Evolutionary conservation across 1,140 invertebrate genomes (phyloP).

Genomic region (Drosophila fuyamai): DNA sequence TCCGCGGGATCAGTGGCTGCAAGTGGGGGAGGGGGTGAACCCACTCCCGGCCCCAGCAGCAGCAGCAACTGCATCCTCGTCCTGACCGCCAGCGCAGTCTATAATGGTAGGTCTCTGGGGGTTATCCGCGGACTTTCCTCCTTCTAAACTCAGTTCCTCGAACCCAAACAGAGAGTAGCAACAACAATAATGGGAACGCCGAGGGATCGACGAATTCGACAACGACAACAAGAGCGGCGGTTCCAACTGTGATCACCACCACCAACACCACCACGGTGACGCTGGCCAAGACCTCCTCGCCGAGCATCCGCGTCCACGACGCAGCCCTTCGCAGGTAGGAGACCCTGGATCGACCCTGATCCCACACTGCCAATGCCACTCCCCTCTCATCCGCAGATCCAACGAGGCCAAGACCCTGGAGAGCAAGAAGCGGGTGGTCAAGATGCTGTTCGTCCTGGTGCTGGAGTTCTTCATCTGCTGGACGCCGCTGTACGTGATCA

Average conservation of each 20-base stretch:
- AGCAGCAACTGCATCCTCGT: constrained; percentile 61
- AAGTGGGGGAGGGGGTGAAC: not conserved
- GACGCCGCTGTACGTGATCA: constrained; percentile 95
- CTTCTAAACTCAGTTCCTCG: no score
- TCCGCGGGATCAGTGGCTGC: constrained; percentile 4
- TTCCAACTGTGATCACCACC: constrained; percentile 26
- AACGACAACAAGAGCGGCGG: constrained; percentile 30
- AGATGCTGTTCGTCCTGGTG: constrained; percentile 96
- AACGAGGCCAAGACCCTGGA: constrained; percentile 85
- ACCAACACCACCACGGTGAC: constrained; percentile 55
- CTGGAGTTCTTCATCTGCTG: constrained; percentile 97
- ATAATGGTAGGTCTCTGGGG: constrained; percentile 33
- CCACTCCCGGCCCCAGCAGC: constrained; percentile 17
- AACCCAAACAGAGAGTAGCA: constrained; percentile 45
- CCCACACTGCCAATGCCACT: not conserved
- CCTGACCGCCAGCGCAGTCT: constrained; percentile 41
- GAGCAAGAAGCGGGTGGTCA: constrained; percentile 89
- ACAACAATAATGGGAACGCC: constrained; percentile 54
- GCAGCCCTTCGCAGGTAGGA: constrained; percentile 71
- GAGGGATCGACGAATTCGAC: constrained; percentile 13
- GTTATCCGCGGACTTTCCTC: no score
- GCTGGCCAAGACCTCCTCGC: constrained; percentile 57
- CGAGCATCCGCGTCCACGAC: constrained; percentile 69
- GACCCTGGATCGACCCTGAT: constrained; percentile 54
- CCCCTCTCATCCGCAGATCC: constrained; percentile 58